Percentiles rank a stretch among this genome's conserved stretches.
Conservation (phyloP, 2,113 vertebrate genomes). For the Tachysurus vachellii region DNA sequence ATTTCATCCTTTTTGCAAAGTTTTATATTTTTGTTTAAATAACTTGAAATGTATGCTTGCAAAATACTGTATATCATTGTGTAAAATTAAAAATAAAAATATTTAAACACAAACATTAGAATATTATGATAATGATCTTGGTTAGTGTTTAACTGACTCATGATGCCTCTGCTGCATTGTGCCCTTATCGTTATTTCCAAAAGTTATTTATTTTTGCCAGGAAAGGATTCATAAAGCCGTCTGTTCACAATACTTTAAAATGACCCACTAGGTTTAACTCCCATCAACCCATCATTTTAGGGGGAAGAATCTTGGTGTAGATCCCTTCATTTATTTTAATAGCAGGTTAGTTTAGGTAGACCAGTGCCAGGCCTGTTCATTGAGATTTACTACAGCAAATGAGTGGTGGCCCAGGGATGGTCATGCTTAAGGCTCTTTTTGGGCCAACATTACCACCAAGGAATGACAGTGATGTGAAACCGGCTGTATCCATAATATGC, state of each 20-base stretch:
- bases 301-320: background rate
- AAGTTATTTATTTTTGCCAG: background rate
- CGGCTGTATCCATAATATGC: background rate
- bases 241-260: background rate
- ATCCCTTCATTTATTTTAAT: background rate
- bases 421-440: background rate
- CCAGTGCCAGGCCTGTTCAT: background rate
- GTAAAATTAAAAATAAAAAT: too few relatives aligned
- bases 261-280: background rate
- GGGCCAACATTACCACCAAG: background rate
- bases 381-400: constrained; percentile 6
- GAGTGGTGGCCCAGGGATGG: background rate
- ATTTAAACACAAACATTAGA: background rate
- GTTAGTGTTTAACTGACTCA: background rate
- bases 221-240: background rate
- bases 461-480: background rate
- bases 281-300: background rate
- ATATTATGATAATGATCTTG: background rate
- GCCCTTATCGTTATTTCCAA: background rate
- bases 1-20: too few relatives aligned
- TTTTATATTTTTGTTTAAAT: too few relatives aligned
- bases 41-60: too few relatives aligned
- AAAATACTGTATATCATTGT: too few relatives aligned
- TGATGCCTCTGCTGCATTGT: background rate
- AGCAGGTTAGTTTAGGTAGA: background rate